These are phyloP conservation scores for Acleris cristana DNA, from an alignment of 2,888 invertebrate genomes.

Conservation along the genomic window DNA sequence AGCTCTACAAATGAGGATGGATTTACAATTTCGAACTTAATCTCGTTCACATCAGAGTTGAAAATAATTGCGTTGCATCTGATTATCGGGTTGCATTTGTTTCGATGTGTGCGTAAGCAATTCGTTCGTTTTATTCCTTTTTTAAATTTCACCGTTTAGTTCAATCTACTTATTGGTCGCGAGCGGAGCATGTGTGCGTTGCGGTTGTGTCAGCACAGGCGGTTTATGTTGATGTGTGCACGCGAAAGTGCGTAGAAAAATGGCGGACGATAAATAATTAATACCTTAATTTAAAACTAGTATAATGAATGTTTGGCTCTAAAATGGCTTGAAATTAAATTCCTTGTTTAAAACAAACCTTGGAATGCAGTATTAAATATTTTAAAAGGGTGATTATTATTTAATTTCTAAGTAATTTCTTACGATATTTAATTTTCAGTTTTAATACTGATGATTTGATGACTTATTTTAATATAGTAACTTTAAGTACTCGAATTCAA, in stretches of 20 bases:
- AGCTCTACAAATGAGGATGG: constrained; percentile 63
- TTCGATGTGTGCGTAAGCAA: constrained; percentile 69
- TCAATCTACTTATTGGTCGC: constrained; percentile 83
- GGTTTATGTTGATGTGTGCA: constrained; percentile 35
- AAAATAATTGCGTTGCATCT: constrained; percentile 48
- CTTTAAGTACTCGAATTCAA: no score
- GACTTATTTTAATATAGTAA: no score
- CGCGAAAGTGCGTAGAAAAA: constrained; percentile 44
- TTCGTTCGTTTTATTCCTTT: constrained; percentile 82
- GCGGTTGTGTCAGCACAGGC: constrained; percentile 58
- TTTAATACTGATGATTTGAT: no score
- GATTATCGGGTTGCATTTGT: constrained; percentile 79
- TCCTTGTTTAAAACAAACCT: no score
- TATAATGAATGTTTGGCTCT: constrained; percentile 36
- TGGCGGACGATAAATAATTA: constrained; percentile 35
- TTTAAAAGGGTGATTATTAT: no score
- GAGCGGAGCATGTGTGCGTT: constrained; percentile 66
- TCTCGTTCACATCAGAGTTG: constrained; percentile 37
- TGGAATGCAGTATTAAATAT: no score
- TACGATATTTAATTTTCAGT: no score
- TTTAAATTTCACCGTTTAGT: constrained; percentile 84
- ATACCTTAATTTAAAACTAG: constrained; percentile 38
- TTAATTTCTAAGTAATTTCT: no score
- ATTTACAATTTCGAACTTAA: constrained; percentile 53
- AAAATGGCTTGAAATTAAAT: no score